A percentile compares a stretch with the other conserved stretches of the same genome.
These are phyloP conservation scores for Zelostemma sp. DNA, from an alignment of 1,140 invertebrate genomes.

Conservation along the genomic window DNA sequence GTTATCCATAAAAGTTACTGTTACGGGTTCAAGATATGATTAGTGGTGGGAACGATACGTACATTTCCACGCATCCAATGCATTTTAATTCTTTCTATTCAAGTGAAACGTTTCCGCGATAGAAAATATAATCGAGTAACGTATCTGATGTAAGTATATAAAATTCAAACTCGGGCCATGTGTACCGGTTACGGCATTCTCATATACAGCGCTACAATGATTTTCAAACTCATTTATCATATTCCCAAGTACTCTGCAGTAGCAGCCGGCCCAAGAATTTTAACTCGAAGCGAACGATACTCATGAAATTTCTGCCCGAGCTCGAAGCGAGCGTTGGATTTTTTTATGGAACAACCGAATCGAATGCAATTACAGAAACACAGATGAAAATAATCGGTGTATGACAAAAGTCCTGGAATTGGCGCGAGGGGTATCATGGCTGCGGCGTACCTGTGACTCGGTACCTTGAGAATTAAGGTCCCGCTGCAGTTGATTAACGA, in stretches of 20 bases:
- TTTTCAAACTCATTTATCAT: background rate
- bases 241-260: background rate
- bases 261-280: background rate
- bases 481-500: conserved; percentile 71
- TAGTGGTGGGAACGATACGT: no score
- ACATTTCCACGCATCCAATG: no score
- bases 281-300: background rate
- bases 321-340: no score
- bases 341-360: no score
- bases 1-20: no score
- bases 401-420: conserved; percentile 36
- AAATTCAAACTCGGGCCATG: background rate
- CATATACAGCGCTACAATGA: background rate
- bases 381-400: conserved; percentile 20
- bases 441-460: conserved; percentile 49
- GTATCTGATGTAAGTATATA: background rate
- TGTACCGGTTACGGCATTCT: background rate
- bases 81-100: background rate
- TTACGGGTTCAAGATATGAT: no score
- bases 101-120: background rate
- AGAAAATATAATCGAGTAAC: background rate
- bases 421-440: conserved; percentile 47
- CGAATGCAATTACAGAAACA: conserved; percentile 15
- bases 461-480: conserved; percentile 59
- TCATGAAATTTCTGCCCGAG: background rate